Percentiles rank a stretch among this genome's conserved stretches.
phyloP scores from a whole-genome alignment of 2,113 vertebrate genomes.

The Empidonax traillii region DNA sequence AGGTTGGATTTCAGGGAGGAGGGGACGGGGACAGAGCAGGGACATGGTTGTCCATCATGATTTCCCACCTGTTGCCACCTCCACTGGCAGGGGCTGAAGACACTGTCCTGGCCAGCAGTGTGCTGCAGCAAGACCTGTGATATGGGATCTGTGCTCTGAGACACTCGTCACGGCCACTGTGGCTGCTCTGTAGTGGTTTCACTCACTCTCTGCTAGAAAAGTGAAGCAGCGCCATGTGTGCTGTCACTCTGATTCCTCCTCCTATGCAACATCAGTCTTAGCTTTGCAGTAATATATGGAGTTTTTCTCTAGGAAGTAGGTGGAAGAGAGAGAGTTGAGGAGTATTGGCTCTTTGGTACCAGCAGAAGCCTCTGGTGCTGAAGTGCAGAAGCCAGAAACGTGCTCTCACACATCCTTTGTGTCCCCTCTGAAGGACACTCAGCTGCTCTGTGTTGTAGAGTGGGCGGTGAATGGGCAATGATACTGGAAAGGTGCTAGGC shows the following conservation, averaged over 20 bases:
- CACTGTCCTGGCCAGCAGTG: background rate
- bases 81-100: background rate
- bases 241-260: background rate
- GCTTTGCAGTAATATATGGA: background rate
- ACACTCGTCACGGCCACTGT: background rate
- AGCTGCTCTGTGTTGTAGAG: background rate
- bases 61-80: background rate
- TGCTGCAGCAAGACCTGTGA: background rate
- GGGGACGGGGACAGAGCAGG: background rate
- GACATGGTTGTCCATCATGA: background rate
- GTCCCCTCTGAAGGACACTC: background rate
- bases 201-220: background rate
- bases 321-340: background rate
- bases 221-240: background rate
- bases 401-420: background rate
- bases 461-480: accelerated
- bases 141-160: background rate
- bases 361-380: background rate
- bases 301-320: background rate
- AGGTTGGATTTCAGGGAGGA: slow-evolving; percentile 41
- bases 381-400: background rate
- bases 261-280: background rate
- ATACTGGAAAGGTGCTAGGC: background rate
- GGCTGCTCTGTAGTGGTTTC: background rate
- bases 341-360: background rate